Evolutionary conservation across 1,140 invertebrate species (phyloP).

Genomic region (Tetramorium alpestre): DNA sequence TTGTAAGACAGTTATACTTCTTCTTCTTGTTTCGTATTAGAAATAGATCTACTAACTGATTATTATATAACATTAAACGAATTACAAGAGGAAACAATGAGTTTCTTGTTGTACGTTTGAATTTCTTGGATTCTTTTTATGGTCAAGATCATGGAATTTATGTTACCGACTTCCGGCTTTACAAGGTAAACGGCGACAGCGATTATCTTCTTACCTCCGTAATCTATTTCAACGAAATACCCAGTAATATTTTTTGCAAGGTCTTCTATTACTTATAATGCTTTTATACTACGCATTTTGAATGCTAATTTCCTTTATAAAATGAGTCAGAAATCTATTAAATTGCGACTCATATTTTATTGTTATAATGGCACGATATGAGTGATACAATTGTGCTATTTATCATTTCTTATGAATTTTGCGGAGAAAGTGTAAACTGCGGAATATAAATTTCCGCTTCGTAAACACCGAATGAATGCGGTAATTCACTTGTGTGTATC

Average conservation of each 20-base stretch:
- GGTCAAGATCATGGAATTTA: background rate
- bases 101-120: background rate
- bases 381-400: background rate
- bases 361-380: background rate
- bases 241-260: background rate
- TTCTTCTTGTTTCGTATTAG: background rate
- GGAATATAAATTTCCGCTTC: conserved; percentile 1
- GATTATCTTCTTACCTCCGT: background rate
- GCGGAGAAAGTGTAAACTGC: background rate
- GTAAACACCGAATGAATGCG: background rate
- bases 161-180: background rate
- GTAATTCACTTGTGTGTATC: background rate
- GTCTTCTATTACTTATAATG: background rate
- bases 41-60: background rate
- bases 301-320: background rate
- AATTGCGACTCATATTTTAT: background rate
- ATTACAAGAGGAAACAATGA: background rate
- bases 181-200: background rate
- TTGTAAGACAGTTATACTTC: background rate
- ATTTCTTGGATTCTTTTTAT: background rate
- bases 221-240: background rate
- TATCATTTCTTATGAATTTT: background rate
- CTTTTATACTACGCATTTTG: background rate
- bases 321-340: background rate
- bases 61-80: background rate